phyloP scores from a whole-genome alignment of 2,888 invertebrate genomes.

The Morpho helenor region DNA sequence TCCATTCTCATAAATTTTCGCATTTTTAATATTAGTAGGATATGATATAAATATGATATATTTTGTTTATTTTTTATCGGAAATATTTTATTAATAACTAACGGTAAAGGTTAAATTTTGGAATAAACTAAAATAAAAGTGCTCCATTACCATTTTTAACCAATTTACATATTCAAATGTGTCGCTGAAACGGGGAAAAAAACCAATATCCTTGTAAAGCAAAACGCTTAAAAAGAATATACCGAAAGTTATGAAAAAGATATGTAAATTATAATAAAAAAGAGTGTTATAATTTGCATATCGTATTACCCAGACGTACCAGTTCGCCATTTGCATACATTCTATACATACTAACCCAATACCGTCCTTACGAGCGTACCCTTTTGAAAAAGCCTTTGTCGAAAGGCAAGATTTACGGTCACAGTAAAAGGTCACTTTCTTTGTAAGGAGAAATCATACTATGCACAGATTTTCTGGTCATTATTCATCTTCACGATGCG shows the following conservation, averaged over 20 bases:
- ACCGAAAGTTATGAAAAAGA: constrained; percentile 10
- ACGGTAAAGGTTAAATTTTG: neutral
- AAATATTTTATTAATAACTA: too few relatives aligned
- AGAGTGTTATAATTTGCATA: constrained; percentile 24
- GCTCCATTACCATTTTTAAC: neutral
- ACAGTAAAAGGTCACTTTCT: constrained; percentile 12
- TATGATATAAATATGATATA: too few relatives aligned
- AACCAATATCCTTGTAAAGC: constrained; percentile 1
- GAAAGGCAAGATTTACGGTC: constrained; percentile 12
- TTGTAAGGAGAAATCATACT: neutral
- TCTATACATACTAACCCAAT: constrained; percentile 14
- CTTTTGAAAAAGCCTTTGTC: constrained; percentile 10
- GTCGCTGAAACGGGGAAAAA: neutral
- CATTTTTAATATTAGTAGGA: too few relatives aligned
- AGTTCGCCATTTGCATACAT: constrained; percentile 22
- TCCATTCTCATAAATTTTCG: too few relatives aligned
- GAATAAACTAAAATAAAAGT: neutral
- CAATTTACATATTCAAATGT: neutral
- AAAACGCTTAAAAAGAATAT: constrained; percentile 4
- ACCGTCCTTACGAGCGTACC: constrained; percentile 9
- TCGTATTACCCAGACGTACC: constrained; percentile 14
- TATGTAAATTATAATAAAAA: constrained; percentile 21
- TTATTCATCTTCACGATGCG: too few relatives aligned
- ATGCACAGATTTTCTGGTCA: too few relatives aligned
- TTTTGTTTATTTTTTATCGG: too few relatives aligned